Percentiles rank a stretch among this genome's conserved stretches.
phyloP scores from a whole-genome alignment of 2,797 vertebrate species.

The Merluccius polli region DNA sequence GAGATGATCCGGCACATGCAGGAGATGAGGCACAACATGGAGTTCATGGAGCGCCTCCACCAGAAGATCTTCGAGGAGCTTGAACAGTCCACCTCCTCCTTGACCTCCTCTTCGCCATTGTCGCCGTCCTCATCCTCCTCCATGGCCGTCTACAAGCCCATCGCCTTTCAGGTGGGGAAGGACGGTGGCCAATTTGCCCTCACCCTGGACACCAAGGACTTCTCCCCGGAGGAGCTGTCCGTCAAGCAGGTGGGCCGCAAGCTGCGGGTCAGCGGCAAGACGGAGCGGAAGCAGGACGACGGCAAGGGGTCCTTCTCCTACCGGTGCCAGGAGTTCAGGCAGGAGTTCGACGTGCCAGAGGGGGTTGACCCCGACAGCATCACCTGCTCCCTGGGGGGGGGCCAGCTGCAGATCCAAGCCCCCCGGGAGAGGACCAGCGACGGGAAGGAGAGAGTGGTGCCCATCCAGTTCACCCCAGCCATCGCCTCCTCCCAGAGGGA shows the following conservation, averaged over 20 bases:
- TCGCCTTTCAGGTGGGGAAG: conserved; percentile 59
- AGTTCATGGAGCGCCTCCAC: conserved; percentile 73
- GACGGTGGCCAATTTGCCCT: conserved; percentile 61
- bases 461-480: conserved; percentile 59
- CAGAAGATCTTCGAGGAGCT: conserved; percentile 75
- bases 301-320: conserved; percentile 77
- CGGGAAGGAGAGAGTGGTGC: conserved; percentile 69
- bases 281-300: conserved; percentile 68
- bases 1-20: conserved; percentile 74
- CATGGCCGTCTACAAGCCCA: conserved; percentile 53
- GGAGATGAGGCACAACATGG: conserved; percentile 70
- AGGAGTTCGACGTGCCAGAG: conserved; percentile 77
- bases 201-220: conserved; percentile 72
- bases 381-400: conserved; percentile 75
- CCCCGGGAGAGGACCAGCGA: conserved; percentile 41
- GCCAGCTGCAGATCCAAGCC: conserved; percentile 77
- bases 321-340: conserved; percentile 78
- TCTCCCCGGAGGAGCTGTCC: conserved; percentile 71
- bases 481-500: conserved; percentile 13
- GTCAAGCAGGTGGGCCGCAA: conserved; percentile 67
- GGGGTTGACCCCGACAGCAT: conserved; percentile 69
- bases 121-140: conserved; percentile 4
- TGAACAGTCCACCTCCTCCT: conserved; percentile 42
- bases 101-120: conserved; percentile 5
- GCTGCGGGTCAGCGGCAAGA: conserved; percentile 67